Conservation (phyloP, 1,140 invertebrate genomes). For the Kradibia gibbosae region DNA sequence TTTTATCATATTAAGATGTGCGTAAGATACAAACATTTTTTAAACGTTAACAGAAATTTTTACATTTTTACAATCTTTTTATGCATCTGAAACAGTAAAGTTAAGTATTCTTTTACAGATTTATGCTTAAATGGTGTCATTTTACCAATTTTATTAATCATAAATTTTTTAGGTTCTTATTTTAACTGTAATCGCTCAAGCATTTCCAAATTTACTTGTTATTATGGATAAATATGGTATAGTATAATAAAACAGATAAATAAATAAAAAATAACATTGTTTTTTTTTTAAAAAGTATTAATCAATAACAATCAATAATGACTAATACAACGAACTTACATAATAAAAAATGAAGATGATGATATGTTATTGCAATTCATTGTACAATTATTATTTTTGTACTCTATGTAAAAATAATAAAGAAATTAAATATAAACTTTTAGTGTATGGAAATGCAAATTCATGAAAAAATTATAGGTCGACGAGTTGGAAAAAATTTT, state of each 20-base stretch:
- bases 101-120: not conserved
- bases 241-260: too few species aligned
- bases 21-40: too few species aligned
- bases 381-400: not conserved
- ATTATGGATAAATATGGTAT: too few species aligned
- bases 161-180: not conserved
- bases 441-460: not conserved
- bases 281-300: too few species aligned
- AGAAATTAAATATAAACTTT: not conserved
- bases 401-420: not conserved
- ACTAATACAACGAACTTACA: too few species aligned
- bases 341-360: too few species aligned
- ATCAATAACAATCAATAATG: too few species aligned
- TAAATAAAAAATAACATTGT: too few species aligned
- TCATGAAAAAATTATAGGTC: conserved; percentile 1
- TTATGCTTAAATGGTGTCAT: not conserved
- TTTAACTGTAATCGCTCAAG: not conserved
- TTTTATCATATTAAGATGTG: not conserved
- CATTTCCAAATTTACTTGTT: not conserved
- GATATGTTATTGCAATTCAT: too few species aligned
- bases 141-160: not conserved
- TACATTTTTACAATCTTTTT: not conserved
- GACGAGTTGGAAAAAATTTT: not conserved
- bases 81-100: not conserved
- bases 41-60: not conserved